Base-by-base conservation (phyloP, 2,797 vertebrate species). In the Chloroceryle inda region DNA sequence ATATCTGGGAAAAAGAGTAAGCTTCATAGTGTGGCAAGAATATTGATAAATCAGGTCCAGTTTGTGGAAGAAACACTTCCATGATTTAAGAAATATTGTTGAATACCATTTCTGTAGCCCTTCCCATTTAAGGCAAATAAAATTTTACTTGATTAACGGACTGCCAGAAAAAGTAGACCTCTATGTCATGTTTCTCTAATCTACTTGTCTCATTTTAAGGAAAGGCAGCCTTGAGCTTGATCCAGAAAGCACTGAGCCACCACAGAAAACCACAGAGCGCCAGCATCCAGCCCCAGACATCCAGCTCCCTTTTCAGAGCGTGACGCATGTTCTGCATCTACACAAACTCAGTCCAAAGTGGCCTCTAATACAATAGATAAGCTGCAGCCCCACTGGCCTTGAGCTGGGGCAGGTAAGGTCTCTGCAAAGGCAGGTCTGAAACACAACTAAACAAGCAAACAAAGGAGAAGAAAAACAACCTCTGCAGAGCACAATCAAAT, bases 241-340 rank as follows among this genome's bases (percentile, higher is more conserved):
- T 11, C 37, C 8, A 35, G 55, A 38, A 56, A 56, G 45, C 27
- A 55, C 15, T 13, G 21, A 45, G 37, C 18, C 47, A 47, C 31
- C 44, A 23, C 18, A 37, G 50, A 35, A 45, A 26, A 56, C 13
- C 37, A 38, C 9, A 22, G 26, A 37, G 40, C 1, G 1, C 44
- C 33, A 29, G 26, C 3, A 1, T 31, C 21, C 64, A 37, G 53
- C 59, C 47, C 35, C 42, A 17, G 27, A 10, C 53, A 23, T 10
- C 13, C 13, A 42, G 37, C n/a, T 55, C 17, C 62, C 26, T 45
- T 33, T 53, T 35, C 7, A 5, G 33, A 40, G 13, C 2, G 15
- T 5, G 21, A 40, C 2, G 0, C 0, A 6, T 47, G 31, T 21
- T 47, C 74, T 29, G 22, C 5, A 23, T 9, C 62, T 38, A 7